phyloP scores from a whole-genome alignment of 2,113 vertebrate genomes.

The Melanerpes aurifrons region DNA sequence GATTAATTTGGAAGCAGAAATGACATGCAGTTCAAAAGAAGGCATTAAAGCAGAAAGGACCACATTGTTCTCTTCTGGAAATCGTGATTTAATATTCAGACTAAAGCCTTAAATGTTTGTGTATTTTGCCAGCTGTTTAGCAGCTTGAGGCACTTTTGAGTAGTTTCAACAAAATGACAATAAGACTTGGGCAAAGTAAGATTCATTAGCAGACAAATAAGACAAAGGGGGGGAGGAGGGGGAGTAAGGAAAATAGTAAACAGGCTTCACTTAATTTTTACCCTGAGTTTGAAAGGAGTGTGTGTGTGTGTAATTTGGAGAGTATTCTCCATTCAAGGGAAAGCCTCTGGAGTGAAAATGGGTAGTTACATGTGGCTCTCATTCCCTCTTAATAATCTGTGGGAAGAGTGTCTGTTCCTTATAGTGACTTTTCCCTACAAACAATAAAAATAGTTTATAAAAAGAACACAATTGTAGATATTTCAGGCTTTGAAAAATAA shows the following conservation, averaged over 20 bases:
- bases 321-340: neutral
- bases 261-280: neutral
- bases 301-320: neutral
- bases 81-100: conserved; percentile 74
- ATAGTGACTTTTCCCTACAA: neutral
- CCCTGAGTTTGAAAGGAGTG: neutral
- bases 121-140: conserved; percentile 70
- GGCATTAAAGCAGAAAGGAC: conserved; percentile 74
- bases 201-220: conserved; percentile 24
- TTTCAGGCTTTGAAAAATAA: neutral
- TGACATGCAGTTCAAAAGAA: conserved; percentile 78
- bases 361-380: neutral
- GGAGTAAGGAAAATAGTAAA: neutral
- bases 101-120: conserved; percentile 75
- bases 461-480: neutral
- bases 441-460: neutral
- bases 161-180: conserved; percentile 69
- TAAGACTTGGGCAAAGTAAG: conserved; percentile 60
- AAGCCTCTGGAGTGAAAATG: neutral
- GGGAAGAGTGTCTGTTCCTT: neutral
- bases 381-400: neutral
- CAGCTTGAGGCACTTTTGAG: conserved; percentile 74
- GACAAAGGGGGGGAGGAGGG: rapidly evolving
- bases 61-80: conserved; percentile 72
- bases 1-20: conserved; percentile 77